These are phyloP conservation scores for Xylophagus ater DNA, from an alignment of 2,888 invertebrate genomes.

Conservation along the genomic window DNA sequence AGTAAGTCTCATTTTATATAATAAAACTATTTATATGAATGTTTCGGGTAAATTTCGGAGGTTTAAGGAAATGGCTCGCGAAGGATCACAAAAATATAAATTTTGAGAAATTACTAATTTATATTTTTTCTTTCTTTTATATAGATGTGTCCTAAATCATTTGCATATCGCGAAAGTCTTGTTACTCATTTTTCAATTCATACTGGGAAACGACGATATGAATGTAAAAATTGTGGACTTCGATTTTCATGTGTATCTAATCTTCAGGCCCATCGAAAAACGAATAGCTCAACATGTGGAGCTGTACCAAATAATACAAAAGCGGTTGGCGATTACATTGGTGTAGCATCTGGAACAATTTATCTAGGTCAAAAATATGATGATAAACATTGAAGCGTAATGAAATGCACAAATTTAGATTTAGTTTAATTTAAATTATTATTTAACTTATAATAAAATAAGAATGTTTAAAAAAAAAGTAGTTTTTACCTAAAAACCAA, in stretches of 20 bases:
- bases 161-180: slow-evolving; percentile 43
- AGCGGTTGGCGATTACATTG: slow-evolving; percentile 32
- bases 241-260: slow-evolving; percentile 45
- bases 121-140: slow-evolving; percentile 12
- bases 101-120: too few relatives aligned
- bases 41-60: too few relatives aligned
- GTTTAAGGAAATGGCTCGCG: too few relatives aligned
- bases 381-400: too few relatives aligned
- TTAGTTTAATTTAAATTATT: too few relatives aligned
- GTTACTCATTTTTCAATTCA: slow-evolving; percentile 43
- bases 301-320: slow-evolving; percentile 33
- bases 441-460: too few relatives aligned
- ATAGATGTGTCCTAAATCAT: slow-evolving; percentile 37
- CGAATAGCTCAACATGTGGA: slow-evolving; percentile 41
- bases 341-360: too few relatives aligned
- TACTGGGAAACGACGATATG: slow-evolving; percentile 42
- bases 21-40: not conserved
- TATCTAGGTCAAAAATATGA: too few relatives aligned
- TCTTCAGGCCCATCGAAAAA: slow-evolving; percentile 41
- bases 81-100: too few relatives aligned
- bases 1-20: slow-evolving; percentile 23
- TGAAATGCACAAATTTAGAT: too few relatives aligned
- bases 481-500: too few relatives aligned
- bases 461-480: too few relatives aligned
- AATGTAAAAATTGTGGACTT: slow-evolving; percentile 42